Conservation (phyloP, 1,140 invertebrate species). For the Colletes gigas region DNA sequence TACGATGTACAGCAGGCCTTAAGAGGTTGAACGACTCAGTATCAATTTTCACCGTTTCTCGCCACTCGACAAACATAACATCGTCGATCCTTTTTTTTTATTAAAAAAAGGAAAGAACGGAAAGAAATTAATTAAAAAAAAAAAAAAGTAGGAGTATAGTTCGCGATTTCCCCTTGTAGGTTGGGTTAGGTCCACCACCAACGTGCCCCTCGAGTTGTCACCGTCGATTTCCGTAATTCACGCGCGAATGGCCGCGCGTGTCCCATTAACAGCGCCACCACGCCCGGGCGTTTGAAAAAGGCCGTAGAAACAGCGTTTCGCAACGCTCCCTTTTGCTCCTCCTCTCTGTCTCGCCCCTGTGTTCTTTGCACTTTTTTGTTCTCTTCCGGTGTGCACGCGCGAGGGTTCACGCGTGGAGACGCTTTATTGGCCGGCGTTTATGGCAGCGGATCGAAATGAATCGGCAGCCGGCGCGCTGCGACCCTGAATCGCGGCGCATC, state of each 20-base stretch:
- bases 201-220: slow-evolving; percentile 29
- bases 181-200: background rate
- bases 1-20: too few relatives aligned
- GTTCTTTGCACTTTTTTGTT: background rate
- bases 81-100: too few relatives aligned
- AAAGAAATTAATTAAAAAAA: too few relatives aligned
- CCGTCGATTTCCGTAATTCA: slow-evolving; percentile 63
- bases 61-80: too few relatives aligned
- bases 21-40: too few relatives aligned
- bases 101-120: too few relatives aligned
- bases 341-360: background rate
- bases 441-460: slow-evolving; percentile 34
- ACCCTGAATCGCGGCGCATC: slow-evolving; percentile 18
- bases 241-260: slow-evolving; percentile 59
- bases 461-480: slow-evolving; percentile 24
- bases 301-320: slow-evolving; percentile 55
- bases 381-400: slow-evolving; percentile 23
- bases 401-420: slow-evolving; percentile 12
- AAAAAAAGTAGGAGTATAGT: too few relatives aligned
- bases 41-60: too few relatives aligned
- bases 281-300: slow-evolving; percentile 52
- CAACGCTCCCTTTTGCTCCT: slow-evolving; percentile 46
- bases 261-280: slow-evolving; percentile 51
- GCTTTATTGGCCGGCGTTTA: slow-evolving; percentile 4
- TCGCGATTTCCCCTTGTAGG: too few relatives aligned